Conservation (phyloP, 2,797 vertebrate species). For the Artibeus lituratus region DNA sequence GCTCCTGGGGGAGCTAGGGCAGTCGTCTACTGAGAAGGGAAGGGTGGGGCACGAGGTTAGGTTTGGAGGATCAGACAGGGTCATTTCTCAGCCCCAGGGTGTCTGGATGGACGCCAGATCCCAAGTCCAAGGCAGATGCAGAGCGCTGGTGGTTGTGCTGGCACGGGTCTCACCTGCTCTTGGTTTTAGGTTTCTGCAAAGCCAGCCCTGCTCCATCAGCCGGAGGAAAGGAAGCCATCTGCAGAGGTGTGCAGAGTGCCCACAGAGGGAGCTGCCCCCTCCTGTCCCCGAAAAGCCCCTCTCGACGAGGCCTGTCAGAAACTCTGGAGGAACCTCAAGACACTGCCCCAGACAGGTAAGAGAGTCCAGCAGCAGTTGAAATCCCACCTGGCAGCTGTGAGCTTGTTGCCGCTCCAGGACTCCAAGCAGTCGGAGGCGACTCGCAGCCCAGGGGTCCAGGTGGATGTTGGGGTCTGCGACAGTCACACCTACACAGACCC, state of each 20-base stretch:
- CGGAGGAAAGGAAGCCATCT: background rate
- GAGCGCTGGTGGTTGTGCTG: fast-evolving
- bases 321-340: constrained; percentile 57
- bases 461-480: fast-evolving
- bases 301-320: background rate
- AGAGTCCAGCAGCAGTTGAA: constrained; percentile 7
- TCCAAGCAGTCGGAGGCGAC: fast-evolving
- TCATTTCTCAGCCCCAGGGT: fast-evolving
- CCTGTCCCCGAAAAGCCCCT: background rate
- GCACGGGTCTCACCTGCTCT: background rate
- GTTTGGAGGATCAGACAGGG: background rate
- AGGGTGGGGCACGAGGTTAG: background rate
- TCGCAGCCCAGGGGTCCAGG: fast-evolving
- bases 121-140: background rate
- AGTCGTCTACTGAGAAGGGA: background rate
- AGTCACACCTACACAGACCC: fast-evolving
- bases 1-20: background rate
- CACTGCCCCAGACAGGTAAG: background rate
- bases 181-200: background rate
- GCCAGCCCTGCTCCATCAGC: fast-evolving
- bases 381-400: background rate
- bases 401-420: fast-evolving
- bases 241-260: fast-evolving
- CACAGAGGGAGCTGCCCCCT: fast-evolving
- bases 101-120: background rate